Conservation (phyloP, 2,113 vertebrate species). For the Anarrhichthys ocellatus region DNA sequence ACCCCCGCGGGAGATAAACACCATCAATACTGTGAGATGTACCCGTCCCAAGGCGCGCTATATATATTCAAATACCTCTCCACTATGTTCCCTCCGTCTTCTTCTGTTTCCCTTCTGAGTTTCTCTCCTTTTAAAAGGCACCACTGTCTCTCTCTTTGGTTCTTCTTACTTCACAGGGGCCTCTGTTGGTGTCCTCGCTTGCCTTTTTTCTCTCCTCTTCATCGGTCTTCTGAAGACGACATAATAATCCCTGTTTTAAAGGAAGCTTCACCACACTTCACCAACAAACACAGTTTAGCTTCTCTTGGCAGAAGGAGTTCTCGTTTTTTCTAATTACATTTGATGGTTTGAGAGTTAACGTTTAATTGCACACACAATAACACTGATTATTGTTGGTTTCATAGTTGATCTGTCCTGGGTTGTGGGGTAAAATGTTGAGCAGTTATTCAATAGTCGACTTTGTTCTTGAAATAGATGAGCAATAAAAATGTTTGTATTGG, state of each 20-base stretch:
- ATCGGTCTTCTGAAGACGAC: constrained; percentile 46
- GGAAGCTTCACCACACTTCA: constrained; percentile 1
- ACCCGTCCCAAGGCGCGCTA: constrained; percentile 32
- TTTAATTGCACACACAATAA: neutral
- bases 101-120: neutral
- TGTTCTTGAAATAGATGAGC: neutral
- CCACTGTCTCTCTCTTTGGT: constrained; percentile 11
- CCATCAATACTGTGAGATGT: constrained; percentile 52
- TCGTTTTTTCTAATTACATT: neutral
- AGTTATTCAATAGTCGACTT: neutral
- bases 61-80: constrained; percentile 56
- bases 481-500: neutral
- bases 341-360: neutral
- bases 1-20: constrained; percentile 56
- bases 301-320: constrained; percentile 22
- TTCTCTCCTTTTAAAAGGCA: constrained; percentile 4
- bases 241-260: constrained; percentile 55
- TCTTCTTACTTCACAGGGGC: constrained; percentile 9
- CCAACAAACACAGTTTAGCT: constrained; percentile 27
- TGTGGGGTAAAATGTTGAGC: neutral
- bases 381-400: neutral
- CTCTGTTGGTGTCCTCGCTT: constrained; percentile 15
- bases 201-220: constrained; percentile 22
- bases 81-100: constrained; percentile 7
- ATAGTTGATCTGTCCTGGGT: neutral